Evolutionary conservation across 2,113 vertebrate genomes (phyloP), one percentile per base, ranked within the genome.

Genomic region (Burhinus oedicnemus): DNA sequence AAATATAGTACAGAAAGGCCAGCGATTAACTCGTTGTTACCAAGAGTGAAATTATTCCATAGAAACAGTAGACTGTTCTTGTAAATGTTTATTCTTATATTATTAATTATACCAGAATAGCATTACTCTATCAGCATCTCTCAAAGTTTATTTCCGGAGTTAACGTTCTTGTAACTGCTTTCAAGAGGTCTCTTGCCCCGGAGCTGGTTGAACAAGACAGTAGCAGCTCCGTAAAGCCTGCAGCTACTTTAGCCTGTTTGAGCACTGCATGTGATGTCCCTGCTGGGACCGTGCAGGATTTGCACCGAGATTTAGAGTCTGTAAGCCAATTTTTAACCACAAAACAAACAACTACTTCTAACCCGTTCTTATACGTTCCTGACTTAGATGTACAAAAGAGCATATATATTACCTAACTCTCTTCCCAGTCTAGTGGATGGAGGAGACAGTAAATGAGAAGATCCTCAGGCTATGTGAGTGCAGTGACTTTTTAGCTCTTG

Each of bases 191-290:
- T 44, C 42, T 30, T 40, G 15, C 15, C 38, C 29, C 19, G 15
- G 30, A 94, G 34, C 25, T 40, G n/a, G 18, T 11, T 44, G 55
- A 78, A 3, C 22, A 40, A 23, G 26, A 12, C 1, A 30, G n/a
- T 4, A 15, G 15, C 36, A 65, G 16, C 19, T 13, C 15, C 3
- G 2, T 4, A 10, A 54, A 26, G 7, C 32, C 58, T 32, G 65
- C 13, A 69, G 49, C 5, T 34, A 0, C 21, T 32, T 66, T 3
- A 20, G 7, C 15, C 70, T 66, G 21, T 44, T 23, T 27, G 19
- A 21, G 14, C 3, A 0, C 12, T 36, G 78, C 5, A 2, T 25
- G 34, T 6, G 45, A 5, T 12, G 32, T 21, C 38, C 0, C 4
- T 55, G 34, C 45, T 27, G 44, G 21, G 9, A 15, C 72, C 11